Evolutionary conservation across 35 echinoderm and acorn worm genomes (phyloP).

Genomic region (Stichopus chloronotus): DNA sequence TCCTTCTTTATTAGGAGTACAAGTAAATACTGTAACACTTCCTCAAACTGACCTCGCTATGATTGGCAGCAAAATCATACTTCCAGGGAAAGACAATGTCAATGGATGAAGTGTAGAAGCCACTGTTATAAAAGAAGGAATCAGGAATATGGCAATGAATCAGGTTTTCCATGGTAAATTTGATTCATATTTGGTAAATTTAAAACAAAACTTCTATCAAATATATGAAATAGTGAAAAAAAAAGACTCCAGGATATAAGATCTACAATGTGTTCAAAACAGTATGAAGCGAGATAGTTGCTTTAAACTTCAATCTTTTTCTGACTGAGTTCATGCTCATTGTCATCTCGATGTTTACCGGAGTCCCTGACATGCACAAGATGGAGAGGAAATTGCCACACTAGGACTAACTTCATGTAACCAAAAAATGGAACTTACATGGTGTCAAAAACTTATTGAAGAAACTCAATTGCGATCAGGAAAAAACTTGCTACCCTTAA

Average conservation of each 20-base stretch:
- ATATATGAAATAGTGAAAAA: not conserved
- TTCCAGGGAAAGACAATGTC: conserved; percentile 83
- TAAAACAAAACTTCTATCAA: not conserved
- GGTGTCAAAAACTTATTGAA: no score
- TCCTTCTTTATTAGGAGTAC: no score
- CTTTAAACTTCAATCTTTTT: no score
- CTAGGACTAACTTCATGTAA: no score
- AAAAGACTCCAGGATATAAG: not conserved
- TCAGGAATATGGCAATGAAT: not conserved
- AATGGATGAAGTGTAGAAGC: conserved; percentile 69
- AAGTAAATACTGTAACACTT: not conserved
- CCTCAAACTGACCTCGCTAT: conserved; percentile 63
- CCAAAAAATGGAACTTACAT: no score
- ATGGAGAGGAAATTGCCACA: no score
- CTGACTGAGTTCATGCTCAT: no score
- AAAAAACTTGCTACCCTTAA: no score
- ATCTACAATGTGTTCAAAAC: not conserved
- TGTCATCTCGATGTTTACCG: no score
- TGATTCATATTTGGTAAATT: not conserved
- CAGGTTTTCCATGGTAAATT: not conserved
- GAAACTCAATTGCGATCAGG: no score
- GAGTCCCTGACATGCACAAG: no score
- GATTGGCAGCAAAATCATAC: conserved; percentile 96
- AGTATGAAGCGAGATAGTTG: no score
- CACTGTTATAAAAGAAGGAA: conserved; percentile 63